Evolutionary conservation across 2,888 invertebrate species (phyloP).

Genomic region (Catocala fraxini): DNA sequence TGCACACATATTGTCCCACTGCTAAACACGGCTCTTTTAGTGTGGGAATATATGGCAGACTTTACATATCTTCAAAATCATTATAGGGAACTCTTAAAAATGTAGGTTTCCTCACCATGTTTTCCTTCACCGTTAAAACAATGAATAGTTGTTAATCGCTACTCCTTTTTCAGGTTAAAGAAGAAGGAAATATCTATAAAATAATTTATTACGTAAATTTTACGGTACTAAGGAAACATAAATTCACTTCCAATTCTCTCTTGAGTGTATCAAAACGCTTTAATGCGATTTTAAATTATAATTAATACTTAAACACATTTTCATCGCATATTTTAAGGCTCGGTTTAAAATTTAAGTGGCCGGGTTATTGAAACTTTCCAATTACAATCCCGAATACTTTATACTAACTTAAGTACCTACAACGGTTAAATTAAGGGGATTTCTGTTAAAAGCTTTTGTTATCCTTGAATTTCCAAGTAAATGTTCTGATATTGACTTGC

Average conservation of each 20-base stretch:
- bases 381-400: slow-evolving; percentile 29
- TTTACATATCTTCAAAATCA: too few relatives aligned
- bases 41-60: too few relatives aligned
- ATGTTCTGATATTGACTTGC: slow-evolving; percentile 13
- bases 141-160: too few relatives aligned
- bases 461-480: slow-evolving; percentile 13
- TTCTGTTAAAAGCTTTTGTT: slow-evolving; percentile 30
- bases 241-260: neutral
- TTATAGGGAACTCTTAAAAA: too few relatives aligned
- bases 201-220: too few relatives aligned
- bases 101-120: too few relatives aligned
- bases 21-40: too few relatives aligned
- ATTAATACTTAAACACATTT: slow-evolving; percentile 19
- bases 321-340: slow-evolving; percentile 18
- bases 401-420: slow-evolving; percentile 19
- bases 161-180: too few relatives aligned
- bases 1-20: too few relatives aligned
- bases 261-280: slow-evolving; percentile 13
- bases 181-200: too few relatives aligned
- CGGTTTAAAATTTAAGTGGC: slow-evolving; percentile 25
- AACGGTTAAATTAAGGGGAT: slow-evolving; percentile 26
- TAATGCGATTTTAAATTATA: slow-evolving; percentile 21
- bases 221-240: slow-evolving; percentile 1
- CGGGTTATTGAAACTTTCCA: slow-evolving; percentile 33
- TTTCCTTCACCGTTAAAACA: too few relatives aligned